Evolutionary conservation across 1,140 invertebrate genomes (phyloP), one percentile per base, ranked within the genome.

Genomic region (Choristoneura fumiferana): DNA sequence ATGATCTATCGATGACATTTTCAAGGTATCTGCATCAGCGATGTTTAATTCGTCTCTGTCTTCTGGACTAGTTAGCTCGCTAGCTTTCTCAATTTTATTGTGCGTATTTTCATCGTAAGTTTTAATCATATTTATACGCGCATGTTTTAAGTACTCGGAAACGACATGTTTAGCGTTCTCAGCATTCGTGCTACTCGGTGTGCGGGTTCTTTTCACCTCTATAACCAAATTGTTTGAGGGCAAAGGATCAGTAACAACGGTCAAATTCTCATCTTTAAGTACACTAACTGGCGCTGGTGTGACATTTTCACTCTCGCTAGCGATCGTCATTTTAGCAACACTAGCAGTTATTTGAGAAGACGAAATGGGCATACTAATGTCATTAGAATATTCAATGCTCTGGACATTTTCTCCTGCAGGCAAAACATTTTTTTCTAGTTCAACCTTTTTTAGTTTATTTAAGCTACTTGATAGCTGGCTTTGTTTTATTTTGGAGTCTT

Each of bases 401-500:
- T 29, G 10, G 37, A 49, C 29, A 40, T 22, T 67, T 29, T 60
- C 56, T 45, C 56, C 72, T 58, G 80, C 72, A 36, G 60, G 58
- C 52, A 73, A 75, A 6, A 71, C 55, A 40, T 74, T 57, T 57
- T 73, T 79, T 56, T 81, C 81, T 9, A 81, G 54, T 39, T 86
- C 80, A 36, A 78, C 67, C 76, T 82, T 88, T 58, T 71, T 82
- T 59, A 68, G 52, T 80, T 87, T 87, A 59, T 63, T 73, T 38
- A 76, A 65, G 43, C 69, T 84, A 43, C 72, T 66, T 13, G 81
- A 80, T 38, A 89, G 72, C 68, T 92, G 91, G 56, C 91, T 92
- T 63, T 94, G 93, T 85, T 95, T 95, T n/a, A 95, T 93, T 81
- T 92, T 93, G 36, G 92, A 91, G 70, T 95, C 93, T 74, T 93